Percentiles rank a stretch among this genome's conserved stretches.
These are phyloP conservation scores for Siphonodentalium dalli DNA, from an alignment of 2,888 invertebrate species.

Conservation along the genomic window DNA sequence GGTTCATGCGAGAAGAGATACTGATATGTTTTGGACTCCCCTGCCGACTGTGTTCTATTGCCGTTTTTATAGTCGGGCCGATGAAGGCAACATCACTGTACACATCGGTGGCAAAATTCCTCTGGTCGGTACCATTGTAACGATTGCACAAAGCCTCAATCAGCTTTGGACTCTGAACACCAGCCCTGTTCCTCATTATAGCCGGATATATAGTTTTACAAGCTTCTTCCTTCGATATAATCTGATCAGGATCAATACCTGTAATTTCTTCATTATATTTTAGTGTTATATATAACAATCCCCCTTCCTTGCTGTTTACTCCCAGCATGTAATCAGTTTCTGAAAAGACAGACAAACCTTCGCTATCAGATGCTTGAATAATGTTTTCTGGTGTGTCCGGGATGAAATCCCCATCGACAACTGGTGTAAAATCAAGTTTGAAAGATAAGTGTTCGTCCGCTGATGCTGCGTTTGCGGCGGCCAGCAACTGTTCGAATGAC, in stretches of 20 bases:
- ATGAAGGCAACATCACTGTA: slow-evolving; percentile 28
- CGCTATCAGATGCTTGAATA: slow-evolving; percentile 14
- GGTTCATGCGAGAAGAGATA: slow-evolving; percentile 86
- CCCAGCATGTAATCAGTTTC: slow-evolving; percentile 34
- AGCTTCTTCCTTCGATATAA: slow-evolving; percentile 21
- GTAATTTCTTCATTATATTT: slow-evolving; percentile 18
- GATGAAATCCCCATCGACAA: slow-evolving; percentile 30
- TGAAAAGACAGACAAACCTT: slow-evolving; percentile 24
- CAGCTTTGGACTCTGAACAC: slow-evolving; percentile 1
- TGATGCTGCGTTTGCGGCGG: too few relatives aligned
- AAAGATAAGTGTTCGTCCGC: too few relatives aligned
- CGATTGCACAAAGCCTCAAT: slow-evolving; percentile 21
- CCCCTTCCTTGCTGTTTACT: slow-evolving; percentile 35
- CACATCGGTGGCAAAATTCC: slow-evolving; percentile 19
- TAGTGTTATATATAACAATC: slow-evolving; percentile 28
- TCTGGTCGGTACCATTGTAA: slow-evolving; percentile 25
- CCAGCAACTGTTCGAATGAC: too few relatives aligned
- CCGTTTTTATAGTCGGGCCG: slow-evolving; percentile 20
- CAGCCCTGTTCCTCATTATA: slow-evolving; percentile 14
- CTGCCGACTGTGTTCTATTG: slow-evolving; percentile 83
- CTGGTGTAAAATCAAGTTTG: slow-evolving; percentile 30
- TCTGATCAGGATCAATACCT: slow-evolving; percentile 22
- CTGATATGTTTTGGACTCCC: slow-evolving; percentile 85
- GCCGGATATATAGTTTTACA: slow-evolving; percentile 28
- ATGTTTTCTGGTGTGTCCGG: slow-evolving; percentile 13